Base-by-base conservation (phyloP, 1,140 invertebrate species). In the Heliconius congener region DNA sequence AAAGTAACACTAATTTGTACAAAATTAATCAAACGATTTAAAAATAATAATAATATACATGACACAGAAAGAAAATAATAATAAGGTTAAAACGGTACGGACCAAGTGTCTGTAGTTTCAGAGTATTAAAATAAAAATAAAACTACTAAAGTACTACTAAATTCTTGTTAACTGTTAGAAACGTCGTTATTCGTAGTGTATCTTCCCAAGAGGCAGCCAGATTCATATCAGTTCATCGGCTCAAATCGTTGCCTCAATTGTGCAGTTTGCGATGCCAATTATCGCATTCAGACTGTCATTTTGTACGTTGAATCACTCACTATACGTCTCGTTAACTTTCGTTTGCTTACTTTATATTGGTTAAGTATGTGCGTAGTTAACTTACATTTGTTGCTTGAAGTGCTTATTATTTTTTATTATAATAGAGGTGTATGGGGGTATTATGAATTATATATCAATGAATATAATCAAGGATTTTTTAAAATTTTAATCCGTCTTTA, bases 191-290 rank as follows among this genome's bases (percentile, higher is more conserved):
- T 66, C 57, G 11, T 6, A 66, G 2, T 66, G 23, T 27, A 27
- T 66, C 23, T 30, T 66, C 11, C 23, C 23, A 13, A 66, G 57
- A 66, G 9, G 11, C 57, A 27, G 57, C n/a, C 8, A 50, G 74
- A 66, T 77, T 71, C 70, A 55, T 74, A 82, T 73, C 83, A 86
- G 90, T 90, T 89, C 88, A 85, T 88, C 86, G 88, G 87, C 88
- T 81, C 86, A 76, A 76, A 80, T 87, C 86, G 85, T 90, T 87
- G 87, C 87, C 80, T 84, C 80, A 80, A 80, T 76, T 76, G 85
- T 84, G 80, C 77, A 76, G 83, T 80, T 80, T 73, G 79, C 74
- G 74, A 81, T 78, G 84, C 79, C 88, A 90, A 91, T 91, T 91
- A 90, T 87, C 87, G 83, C 79, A 79, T 87, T 79, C 71, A 74